Evolutionary conservation across 2,888 invertebrate species (phyloP).

Genomic region (Adelphocoris suturalis): DNA sequence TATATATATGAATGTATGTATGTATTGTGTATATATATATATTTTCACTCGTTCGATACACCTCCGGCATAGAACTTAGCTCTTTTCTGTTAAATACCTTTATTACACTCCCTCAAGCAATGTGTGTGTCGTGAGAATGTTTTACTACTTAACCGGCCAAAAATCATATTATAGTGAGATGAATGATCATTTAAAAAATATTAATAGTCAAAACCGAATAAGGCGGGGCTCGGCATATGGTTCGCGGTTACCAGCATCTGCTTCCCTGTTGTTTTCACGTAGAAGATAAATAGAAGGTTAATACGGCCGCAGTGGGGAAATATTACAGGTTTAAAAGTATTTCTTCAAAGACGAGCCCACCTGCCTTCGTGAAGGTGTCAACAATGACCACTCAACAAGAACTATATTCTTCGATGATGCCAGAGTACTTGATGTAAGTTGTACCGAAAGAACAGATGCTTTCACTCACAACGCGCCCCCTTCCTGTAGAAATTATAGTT

Average conservation of each 20-base stretch:
- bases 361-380: slow-evolving; percentile 2
- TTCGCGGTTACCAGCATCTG: slow-evolving; percentile 17
- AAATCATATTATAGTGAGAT: not conserved
- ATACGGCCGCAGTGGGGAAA: not conserved
- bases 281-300: not conserved
- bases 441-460: not conserved
- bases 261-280: not conserved
- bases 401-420: slow-evolving; percentile 8
- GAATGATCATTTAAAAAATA: not conserved
- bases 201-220: slow-evolving; percentile 17
- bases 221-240: not conserved
- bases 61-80: too few species aligned
- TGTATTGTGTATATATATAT: too few species aligned
- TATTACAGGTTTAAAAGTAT: slow-evolving; percentile 2
- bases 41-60: too few species aligned
- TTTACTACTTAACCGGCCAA: not conserved
- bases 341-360: not conserved
- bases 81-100: too few species aligned
- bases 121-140: too few species aligned
- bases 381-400: slow-evolving; percentile 32
- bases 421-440: not conserved
- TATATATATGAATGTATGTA: too few species aligned
- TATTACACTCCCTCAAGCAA: too few species aligned
- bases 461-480: slow-evolving; percentile 10
- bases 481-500: slow-evolving; percentile 21